phyloP scores from a whole-genome alignment of 2,888 invertebrate genomes.

The Sphaerophoria taeniata region DNA sequence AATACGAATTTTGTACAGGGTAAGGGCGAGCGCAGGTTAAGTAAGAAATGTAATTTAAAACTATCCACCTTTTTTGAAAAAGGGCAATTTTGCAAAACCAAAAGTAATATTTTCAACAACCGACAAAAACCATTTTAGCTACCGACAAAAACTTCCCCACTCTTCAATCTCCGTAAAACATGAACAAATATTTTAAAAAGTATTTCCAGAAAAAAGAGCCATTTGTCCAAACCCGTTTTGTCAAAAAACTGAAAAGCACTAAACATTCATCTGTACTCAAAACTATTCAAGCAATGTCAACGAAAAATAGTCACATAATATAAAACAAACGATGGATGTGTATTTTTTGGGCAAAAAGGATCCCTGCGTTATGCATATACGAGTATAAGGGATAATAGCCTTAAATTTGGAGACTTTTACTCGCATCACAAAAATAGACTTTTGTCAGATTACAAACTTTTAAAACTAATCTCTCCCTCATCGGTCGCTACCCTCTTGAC shows the following conservation, averaged over 20 bases:
- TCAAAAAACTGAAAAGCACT: background rate
- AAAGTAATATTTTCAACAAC: too few relatives aligned
- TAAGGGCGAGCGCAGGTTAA: too few relatives aligned
- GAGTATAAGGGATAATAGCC: constrained; percentile 66
- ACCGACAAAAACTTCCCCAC: too few relatives aligned
- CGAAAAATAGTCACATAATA: constrained; percentile 24
- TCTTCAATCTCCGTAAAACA: too few relatives aligned
- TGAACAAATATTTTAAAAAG: background rate
- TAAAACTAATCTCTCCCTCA: constrained; percentile 73
- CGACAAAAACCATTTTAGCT: too few relatives aligned
- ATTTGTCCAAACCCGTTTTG: background rate
- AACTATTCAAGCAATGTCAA: constrained; percentile 35
- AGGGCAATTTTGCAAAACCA: too few relatives aligned
- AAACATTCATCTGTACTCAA: constrained; percentile 18
- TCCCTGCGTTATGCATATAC: constrained; percentile 62
- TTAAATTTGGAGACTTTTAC: constrained; percentile 71
- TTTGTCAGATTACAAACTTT: constrained; percentile 74
- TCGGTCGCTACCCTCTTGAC: constrained; percentile 40
- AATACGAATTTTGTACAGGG: too few relatives aligned
- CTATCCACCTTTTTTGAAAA: too few relatives aligned
- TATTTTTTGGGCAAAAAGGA: constrained; percentile 36
- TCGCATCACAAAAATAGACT: constrained; percentile 71
- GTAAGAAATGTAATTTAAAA: too few relatives aligned
- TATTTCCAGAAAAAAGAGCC: constrained; percentile 5
- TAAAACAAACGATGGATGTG: background rate